Evolutionary conservation across 1,140 invertebrate genomes (phyloP).

Genomic region (Tetramorium simillimum): DNA sequence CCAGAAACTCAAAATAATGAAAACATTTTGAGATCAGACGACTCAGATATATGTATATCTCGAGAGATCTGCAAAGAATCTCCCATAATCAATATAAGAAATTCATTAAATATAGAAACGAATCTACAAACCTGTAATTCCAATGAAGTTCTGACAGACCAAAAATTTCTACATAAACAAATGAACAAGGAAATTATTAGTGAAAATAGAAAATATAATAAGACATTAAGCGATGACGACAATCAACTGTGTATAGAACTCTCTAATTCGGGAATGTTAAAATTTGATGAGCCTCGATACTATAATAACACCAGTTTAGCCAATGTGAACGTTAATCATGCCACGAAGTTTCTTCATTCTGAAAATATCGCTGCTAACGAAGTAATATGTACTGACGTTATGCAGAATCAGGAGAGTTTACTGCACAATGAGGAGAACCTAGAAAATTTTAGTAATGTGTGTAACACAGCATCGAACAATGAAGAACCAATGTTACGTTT

Average conservation of each 20-base stretch:
- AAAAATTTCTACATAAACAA: slow-evolving; percentile 32
- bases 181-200: background rate
- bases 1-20: background rate
- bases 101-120: slow-evolving; percentile 1
- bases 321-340: background rate
- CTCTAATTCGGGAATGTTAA: slow-evolving; percentile 31
- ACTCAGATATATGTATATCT: background rate
- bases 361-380: background rate
- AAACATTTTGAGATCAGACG: background rate
- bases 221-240: slow-evolving; percentile 2
- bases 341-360: slow-evolving; percentile 1
- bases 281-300: slow-evolving; percentile 29
- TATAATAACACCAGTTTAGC: background rate
- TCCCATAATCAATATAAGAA: background rate
- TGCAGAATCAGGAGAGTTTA: background rate
- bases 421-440: background rate
- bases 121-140: slow-evolving; percentile 15
- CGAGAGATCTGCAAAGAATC: background rate
- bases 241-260: slow-evolving; percentile 30
- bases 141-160: background rate
- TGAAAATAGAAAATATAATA: slow-evolving; percentile 35
- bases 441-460: background rate
- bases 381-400: background rate
- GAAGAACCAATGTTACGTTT: slow-evolving; percentile 74
- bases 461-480: slow-evolving; percentile 50